Percentiles rank a stretch among this genome's conserved stretches.
phyloP scores from a whole-genome alignment of 2,888 invertebrate genomes.

The Spicauda simplicius region DNA sequence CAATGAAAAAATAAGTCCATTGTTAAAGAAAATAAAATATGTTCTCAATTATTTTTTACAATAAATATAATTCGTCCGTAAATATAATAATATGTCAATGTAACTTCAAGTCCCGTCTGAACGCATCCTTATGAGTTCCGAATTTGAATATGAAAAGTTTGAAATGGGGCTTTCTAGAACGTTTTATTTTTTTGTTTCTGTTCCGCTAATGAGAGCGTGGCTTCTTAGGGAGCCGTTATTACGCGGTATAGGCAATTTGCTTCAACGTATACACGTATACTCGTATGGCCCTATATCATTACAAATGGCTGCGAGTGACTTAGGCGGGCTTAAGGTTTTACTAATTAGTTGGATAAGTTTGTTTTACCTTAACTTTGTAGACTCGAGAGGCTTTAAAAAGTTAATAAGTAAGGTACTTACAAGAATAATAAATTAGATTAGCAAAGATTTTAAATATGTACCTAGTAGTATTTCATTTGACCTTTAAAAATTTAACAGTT shows the following conservation, averaged over 20 bases:
- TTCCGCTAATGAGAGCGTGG: constrained; percentile 64
- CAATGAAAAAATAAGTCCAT: no score
- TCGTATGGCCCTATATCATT: constrained; percentile 5
- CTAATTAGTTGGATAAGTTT: constrained; percentile 16
- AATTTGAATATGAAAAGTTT: constrained; percentile 78
- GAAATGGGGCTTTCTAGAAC: constrained; percentile 71
- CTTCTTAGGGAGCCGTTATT: constrained; percentile 74
- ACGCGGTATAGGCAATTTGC: constrained; percentile 52
- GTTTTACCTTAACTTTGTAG: constrained; percentile 18
- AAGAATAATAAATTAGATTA: not conserved
- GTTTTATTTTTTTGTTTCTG: constrained; percentile 55
- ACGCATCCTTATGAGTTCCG: constrained; percentile 58
- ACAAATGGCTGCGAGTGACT: constrained; percentile 6
- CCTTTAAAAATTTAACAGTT: no score
- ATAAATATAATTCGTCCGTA: no score
- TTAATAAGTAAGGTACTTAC: not conserved
- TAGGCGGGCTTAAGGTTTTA: constrained; percentile 13
- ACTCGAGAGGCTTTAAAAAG: not conserved
- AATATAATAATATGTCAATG: no score
- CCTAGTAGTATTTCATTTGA: no score
- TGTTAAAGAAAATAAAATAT: no score
- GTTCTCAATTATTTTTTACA: no score
- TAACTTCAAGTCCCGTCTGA: constrained; percentile 41
- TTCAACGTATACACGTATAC: constrained; percentile 11
- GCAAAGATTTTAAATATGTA: no score